phyloP scores from a whole-genome alignment of 2,113 vertebrate genomes.

The Bucco capensis region DNA sequence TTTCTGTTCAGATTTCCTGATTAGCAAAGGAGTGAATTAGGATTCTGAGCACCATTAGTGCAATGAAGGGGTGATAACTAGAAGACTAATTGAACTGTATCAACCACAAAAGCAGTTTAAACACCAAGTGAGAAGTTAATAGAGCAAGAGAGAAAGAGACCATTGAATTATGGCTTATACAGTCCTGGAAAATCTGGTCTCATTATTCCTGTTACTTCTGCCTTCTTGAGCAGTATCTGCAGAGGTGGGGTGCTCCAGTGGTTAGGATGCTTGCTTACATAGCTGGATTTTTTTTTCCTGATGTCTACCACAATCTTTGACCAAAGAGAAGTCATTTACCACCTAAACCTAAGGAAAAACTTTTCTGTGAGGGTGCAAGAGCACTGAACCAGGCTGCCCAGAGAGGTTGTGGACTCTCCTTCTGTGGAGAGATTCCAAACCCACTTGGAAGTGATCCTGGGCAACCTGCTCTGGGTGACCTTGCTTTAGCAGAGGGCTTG shows the following conservation, averaged over 20 bases:
- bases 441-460: too few species aligned
- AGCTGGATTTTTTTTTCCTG: neutral
- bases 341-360: too few species aligned
- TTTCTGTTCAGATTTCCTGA: neutral
- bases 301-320: neutral
- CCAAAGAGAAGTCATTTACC: neutral
- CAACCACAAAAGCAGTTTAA: neutral
- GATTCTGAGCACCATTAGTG: neutral
- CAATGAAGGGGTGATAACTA: neutral
- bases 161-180: neutral
- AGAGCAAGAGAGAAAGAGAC: neutral
- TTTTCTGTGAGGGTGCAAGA: too few species aligned
- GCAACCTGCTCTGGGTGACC: too few species aligned
- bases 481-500: too few species aligned
- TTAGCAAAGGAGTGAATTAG: neutral
- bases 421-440: too few species aligned
- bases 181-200: neutral
- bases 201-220: neutral
- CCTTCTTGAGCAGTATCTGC: neutral
- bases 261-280: neutral
- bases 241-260: neutral
- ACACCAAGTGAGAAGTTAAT: neutral
- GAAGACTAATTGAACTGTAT: neutral
- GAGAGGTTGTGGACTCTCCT: too few species aligned
- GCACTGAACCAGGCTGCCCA: too few species aligned